Evolutionary conservation across 2,113 vertebrate genomes (phyloP).

Genomic region (Amphiprion ocellaris): DNA sequence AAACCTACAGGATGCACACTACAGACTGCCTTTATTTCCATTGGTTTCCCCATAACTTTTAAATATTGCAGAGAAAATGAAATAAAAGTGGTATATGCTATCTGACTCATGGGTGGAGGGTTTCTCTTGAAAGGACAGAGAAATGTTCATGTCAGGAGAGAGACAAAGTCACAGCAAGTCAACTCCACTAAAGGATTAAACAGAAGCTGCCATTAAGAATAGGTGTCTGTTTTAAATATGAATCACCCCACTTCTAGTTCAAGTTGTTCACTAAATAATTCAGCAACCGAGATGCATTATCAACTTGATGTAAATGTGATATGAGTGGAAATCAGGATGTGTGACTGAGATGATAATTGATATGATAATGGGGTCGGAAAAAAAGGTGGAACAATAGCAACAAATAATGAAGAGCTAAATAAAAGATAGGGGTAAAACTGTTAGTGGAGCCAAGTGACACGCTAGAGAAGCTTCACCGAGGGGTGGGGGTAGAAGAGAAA

Average conservation of each 20-base stretch:
- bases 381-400: conserved; percentile 78
- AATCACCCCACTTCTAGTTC: conserved; percentile 79
- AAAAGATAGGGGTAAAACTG: conserved; percentile 84
- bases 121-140: conserved; percentile 14
- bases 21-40: too few relatives aligned
- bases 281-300: conserved; percentile 81
- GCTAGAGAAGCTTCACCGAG: conserved; percentile 30
- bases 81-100: background rate
- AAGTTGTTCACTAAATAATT: conserved; percentile 86
- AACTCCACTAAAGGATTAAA: conserved; percentile 58
- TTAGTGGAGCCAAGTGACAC: conserved; percentile 68
- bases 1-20: too few relatives aligned
- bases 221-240: conserved; percentile 86
- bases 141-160: conserved; percentile 29
- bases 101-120: background rate
- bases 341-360: conserved; percentile 85
- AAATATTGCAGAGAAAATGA: too few relatives aligned
- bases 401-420: conserved; percentile 84
- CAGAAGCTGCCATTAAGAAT: conserved; percentile 80
- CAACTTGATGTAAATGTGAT: conserved; percentile 83
- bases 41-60: too few relatives aligned
- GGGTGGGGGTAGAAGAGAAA: conserved; percentile 21
- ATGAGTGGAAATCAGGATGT: conserved; percentile 82
- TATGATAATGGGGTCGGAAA: conserved; percentile 81
- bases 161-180: conserved; percentile 36